These are phyloP conservation scores for Phenganax subtilis DNA, from an alignment of 92 coral and sea anemone species.

Conservation along the genomic window DNA sequence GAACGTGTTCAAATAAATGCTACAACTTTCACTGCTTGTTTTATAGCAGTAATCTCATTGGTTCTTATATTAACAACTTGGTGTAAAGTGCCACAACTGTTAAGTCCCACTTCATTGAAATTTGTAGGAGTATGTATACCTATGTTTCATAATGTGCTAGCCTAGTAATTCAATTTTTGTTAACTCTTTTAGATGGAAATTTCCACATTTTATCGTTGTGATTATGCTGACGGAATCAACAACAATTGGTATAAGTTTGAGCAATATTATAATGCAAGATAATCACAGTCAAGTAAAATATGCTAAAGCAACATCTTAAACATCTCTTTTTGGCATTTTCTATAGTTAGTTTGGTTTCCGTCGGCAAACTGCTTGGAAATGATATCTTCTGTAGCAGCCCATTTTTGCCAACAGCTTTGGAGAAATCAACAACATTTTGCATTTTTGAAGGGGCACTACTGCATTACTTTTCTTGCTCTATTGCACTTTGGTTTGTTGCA, in stretches of 20 bases:
- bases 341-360: constrained; percentile 6
- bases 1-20: constrained; percentile 4
- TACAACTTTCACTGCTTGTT: constrained; percentile 24
- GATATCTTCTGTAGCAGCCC: constrained; percentile 62
- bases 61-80: constrained; percentile 64
- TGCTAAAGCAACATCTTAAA: background rate
- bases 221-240: constrained; percentile 29
- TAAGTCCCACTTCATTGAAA: constrained; percentile 40
- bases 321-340: background rate
- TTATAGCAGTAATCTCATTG: constrained; percentile 42
- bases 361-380: constrained; percentile 46
- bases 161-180: background rate
- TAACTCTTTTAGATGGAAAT: constrained; percentile 28
- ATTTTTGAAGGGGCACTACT: constrained; percentile 61
- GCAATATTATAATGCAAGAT: background rate
- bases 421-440: constrained; percentile 67
- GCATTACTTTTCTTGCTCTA: constrained; percentile 59
- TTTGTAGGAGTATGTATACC: background rate
- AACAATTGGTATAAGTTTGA: constrained; percentile 17
- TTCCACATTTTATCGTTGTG: constrained; percentile 37
- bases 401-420: constrained; percentile 21
- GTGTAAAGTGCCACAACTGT: constrained; percentile 71
- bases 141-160: background rate
- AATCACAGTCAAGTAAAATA: background rate
- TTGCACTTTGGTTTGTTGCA: constrained; percentile 72